phyloP scores from a whole-genome alignment of 2,888 invertebrate genomes.

The Ormyrus labotus region DNA sequence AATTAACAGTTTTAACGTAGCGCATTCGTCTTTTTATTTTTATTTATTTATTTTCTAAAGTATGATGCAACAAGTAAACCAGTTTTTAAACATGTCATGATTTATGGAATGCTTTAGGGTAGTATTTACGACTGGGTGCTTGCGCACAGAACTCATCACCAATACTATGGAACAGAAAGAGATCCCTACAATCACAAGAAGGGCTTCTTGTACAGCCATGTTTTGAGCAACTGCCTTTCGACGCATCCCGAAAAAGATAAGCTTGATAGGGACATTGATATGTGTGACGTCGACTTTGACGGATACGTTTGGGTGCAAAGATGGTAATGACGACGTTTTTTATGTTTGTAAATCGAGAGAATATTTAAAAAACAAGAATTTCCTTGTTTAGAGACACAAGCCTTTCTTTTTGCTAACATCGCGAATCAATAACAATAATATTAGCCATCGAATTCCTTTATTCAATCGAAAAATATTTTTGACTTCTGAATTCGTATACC shows the following conservation, averaged over 20 bases:
- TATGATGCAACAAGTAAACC: too few relatives aligned
- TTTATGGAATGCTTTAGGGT: conserved; percentile 78
- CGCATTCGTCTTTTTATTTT: too few relatives aligned
- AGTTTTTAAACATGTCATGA: too few relatives aligned
- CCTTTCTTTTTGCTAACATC: too few relatives aligned
- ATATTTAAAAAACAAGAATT: too few relatives aligned
- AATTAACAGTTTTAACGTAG: neutral
- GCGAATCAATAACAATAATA: too few relatives aligned
- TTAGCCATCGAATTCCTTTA: too few relatives aligned
- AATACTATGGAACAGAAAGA: conserved; percentile 84
- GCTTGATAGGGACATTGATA: conserved; percentile 83
- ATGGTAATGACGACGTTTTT: conserved; percentile 76
- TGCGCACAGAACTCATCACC: conserved; percentile 89
- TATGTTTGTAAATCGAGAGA: too few relatives aligned
- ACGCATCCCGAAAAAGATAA: conserved; percentile 82
- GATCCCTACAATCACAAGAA: conserved; percentile 89
- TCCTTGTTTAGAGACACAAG: too few relatives aligned
- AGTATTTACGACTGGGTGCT: conserved; percentile 90
- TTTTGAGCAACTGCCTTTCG: conserved; percentile 83
- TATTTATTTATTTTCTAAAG: too few relatives aligned
- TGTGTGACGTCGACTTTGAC: conserved; percentile 88
- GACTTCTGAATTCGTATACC: too few relatives aligned
- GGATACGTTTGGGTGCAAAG: conserved; percentile 88
- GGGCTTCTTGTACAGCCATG: conserved; percentile 89
- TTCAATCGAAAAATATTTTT: too few relatives aligned